Evolutionary conservation across 2,888 invertebrate species (phyloP), one percentile per base, ranked within the genome.

Genomic region (Merodon equestris): DNA sequence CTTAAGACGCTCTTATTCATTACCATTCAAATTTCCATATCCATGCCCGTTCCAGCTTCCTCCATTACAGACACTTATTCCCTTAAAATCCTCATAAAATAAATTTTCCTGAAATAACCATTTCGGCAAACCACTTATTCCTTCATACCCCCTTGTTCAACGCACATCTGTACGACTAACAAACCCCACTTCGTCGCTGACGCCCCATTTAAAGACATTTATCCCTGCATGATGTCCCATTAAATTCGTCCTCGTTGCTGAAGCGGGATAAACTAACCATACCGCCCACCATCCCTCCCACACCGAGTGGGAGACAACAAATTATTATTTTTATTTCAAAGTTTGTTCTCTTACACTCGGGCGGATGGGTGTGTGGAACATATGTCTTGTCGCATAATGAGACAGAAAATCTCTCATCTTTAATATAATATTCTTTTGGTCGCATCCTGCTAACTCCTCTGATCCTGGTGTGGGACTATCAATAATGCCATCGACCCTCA

Each of bases 191-290:
- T 27, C 27, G 7, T 27, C 27, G 27, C 7, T 7, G 27, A 2
- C 19, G 51, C 34, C 53, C 60, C 71, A 64, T 53, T 58, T 36
- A 48, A 53, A 67, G 56, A 47, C 53, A 72, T 58, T 73, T 63
- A 63, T 72, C 73, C 72, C 72, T 61, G 58, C 67, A 72, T 77
- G 77, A 73, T 17, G 67, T 67, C 57, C 77, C 61, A 77, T 77
- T 77, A 67, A 77, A 34, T 38, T 45, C 42, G 36, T 40, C 15
- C 15, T 48, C 9, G 9, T 15, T 45, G 14, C 42, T 14, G 38
- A 15, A 66, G 13, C 36, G 17, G 38, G 14, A 66, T 47, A 71
- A 66, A 66, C 50, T 50, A 54, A n/a, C n/a, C n/a, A n/a, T n/a
- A n/a, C n/a, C n/a, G n/a, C n/a, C 42, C 38, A 47, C 19, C 42